Base-by-base conservation (phyloP, 2,113 vertebrate species). In the Corydoras sp. region DNA sequence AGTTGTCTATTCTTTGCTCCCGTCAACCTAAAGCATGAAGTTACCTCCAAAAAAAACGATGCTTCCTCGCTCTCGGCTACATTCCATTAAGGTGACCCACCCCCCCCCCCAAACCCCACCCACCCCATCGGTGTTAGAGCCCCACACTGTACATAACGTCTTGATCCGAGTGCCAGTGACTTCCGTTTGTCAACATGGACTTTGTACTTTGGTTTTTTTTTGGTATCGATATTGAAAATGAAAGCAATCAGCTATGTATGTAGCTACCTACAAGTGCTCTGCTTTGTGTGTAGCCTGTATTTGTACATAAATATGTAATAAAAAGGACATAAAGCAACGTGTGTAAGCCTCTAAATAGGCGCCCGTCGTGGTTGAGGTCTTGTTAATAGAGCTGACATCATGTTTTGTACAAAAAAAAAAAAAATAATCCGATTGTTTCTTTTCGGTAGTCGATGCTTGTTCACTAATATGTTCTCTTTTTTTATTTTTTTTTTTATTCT, bases 261-360 rank as follows among this genome's bases (percentile, higher is more conserved):
- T 94, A 89, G 92, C 95, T 95, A 93, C 88, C 91, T 93, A 78
- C 80, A 80, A 79, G 86, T 91, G 93, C 91, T 92, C 92, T 97
- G 94, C 95, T 93, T 89, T 94, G 93, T 98, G 93, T 98, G 92
- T 95, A 95, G 93, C 86, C 89, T 98, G 95, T 98, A 95, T 95
- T 95, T 98, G 95, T 98, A 96, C 85, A 94, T 93, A 93, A 88
- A 86, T 85, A 85, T 88, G 87, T 89, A 88, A 93, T 93, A 94
- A 90, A 92, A 90, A 91, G 83, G 88, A 92, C 92, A 92, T 94
- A 95, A 95, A 91, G 88, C 89, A 88, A 89, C 85, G 88, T 95
- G 95, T 98, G 92, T 92, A 94, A 94, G 92, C 89, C 93, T 95
- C 93, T 97, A 97, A 98, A 95, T 95, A 97, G 92, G 92, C 91